Conservation (phyloP, 2,113 vertebrate genomes). For the Pedetes capensis region DNA sequence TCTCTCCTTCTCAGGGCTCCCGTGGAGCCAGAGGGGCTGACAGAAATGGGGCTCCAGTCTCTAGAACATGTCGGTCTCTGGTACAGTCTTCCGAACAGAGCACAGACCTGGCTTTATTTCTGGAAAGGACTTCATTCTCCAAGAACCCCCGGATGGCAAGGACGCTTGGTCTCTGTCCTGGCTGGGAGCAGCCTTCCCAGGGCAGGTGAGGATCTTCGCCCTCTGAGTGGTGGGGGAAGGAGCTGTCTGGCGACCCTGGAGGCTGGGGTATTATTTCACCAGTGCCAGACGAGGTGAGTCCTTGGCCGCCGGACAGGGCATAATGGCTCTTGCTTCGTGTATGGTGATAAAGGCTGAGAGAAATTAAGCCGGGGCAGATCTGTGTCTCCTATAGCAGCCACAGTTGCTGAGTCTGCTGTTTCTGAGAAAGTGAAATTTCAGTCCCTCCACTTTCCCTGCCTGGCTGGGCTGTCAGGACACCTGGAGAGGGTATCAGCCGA, state of each 20-base stretch:
- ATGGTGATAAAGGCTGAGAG: conserved; percentile 60
- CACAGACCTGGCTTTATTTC: neutral
- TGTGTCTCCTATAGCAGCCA: conserved; percentile 67
- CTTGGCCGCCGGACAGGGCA: conserved; percentile 52
- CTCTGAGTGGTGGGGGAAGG: neutral
- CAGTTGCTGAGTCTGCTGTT: conserved; percentile 77
- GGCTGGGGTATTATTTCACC: conserved; percentile 55
- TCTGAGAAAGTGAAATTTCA: conserved; percentile 73
- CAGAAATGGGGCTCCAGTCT: neutral
- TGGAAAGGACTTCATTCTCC: neutral
- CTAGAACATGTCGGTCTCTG: neutral
- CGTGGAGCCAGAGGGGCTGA: no score
- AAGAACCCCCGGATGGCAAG: neutral
- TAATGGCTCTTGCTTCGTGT: conserved; percentile 60
- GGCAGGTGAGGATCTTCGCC: neutral
- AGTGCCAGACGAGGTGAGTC: conserved; percentile 46
- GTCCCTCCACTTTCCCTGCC: neutral
- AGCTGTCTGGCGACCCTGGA: conserved; percentile 34
- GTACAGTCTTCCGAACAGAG: neutral
- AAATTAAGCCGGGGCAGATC: conserved; percentile 59
- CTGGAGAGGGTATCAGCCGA: neutral
- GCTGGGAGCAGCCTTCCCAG: neutral
- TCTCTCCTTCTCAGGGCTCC: neutral
- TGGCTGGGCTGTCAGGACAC: neutral
- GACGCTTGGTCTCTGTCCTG: neutral